A percentile compares a stretch with the other conserved stretches of the same genome.
Evolutionary conservation across 1,140 invertebrate genomes (phyloP).

Genomic region (Homarus americanus): DNA sequence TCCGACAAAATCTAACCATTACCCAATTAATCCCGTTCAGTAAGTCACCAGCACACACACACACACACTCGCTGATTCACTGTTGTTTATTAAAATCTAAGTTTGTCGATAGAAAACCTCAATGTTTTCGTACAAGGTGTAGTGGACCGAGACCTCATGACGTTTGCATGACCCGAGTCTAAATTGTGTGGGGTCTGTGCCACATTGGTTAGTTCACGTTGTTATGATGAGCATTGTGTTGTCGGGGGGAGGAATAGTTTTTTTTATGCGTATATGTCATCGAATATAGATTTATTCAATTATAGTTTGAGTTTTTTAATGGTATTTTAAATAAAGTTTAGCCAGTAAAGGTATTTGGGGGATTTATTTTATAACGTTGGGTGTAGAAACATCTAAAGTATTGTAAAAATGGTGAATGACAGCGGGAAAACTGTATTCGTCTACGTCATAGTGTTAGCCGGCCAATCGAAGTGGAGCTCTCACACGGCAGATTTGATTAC

Average conservation of each 20-base stretch:
- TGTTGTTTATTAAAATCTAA: background rate
- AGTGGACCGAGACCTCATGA: slow-evolving; percentile 9
- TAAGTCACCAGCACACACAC: background rate
- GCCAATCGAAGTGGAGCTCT: slow-evolving; percentile 12
- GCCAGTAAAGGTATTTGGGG: too few species aligned
- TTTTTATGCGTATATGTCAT: too few species aligned
- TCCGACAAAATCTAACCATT: too few species aligned
- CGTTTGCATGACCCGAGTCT: slow-evolving; percentile 38
- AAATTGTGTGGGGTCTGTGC: background rate
- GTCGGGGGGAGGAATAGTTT: too few species aligned
- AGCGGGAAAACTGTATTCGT: background rate
- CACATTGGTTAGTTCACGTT: too few species aligned
- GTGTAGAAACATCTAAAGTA: background rate
- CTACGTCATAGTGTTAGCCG: slow-evolving; percentile 3
- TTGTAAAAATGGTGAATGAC: background rate
- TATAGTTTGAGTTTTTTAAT: too few species aligned
- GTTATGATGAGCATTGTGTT: too few species aligned
- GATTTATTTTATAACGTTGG: too few species aligned
- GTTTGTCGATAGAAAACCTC: background rate
- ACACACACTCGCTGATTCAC: too few species aligned
- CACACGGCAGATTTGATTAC: background rate
- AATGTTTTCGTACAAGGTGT: background rate
- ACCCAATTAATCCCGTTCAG: too few species aligned
- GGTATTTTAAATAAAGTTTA: too few species aligned
- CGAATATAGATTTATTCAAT: too few species aligned